A percentile compares a stretch with the other conserved stretches of the same genome.
Evolutionary conservation across 2,888 invertebrate species (phyloP).

Genomic region (Leptinotarsa peninsularis): DNA sequence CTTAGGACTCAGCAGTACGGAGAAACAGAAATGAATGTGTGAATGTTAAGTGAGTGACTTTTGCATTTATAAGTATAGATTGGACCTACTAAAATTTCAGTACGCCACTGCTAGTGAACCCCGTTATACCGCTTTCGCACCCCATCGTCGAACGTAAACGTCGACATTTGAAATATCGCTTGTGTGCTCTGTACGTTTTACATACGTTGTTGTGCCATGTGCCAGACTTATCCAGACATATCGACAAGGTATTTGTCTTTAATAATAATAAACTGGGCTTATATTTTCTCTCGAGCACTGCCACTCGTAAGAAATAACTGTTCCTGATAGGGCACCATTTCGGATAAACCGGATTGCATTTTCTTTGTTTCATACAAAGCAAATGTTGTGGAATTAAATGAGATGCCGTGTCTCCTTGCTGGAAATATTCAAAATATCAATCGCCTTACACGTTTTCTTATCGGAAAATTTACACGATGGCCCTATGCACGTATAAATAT

Average conservation of each 20-base stretch:
- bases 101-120: slow-evolving; percentile 1
- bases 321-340: slow-evolving; percentile 31
- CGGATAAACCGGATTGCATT: slow-evolving; percentile 24
- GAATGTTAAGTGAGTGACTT: too few relatives aligned
- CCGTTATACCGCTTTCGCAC: slow-evolving; percentile 11
- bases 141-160: slow-evolving; percentile 35
- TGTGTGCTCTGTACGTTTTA: slow-evolving; percentile 63
- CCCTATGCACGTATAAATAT: background rate
- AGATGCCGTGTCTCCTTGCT: slow-evolving; percentile 22
- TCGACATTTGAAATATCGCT: slow-evolving; percentile 64
- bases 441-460: background rate
- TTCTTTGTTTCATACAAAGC: slow-evolving; percentile 28
- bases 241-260: slow-evolving; percentile 54
- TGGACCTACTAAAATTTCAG: background rate
- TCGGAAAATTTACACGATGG: background rate
- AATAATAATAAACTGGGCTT: slow-evolving; percentile 41
- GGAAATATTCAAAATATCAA: background rate
- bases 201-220: slow-evolving; percentile 57
- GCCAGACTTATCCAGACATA: slow-evolving; percentile 62
- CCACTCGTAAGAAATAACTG: slow-evolving; percentile 36
- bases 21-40: too few relatives aligned
- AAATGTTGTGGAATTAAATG: slow-evolving; percentile 33
- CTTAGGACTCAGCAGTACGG: too few relatives aligned
- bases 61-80: too few relatives aligned
- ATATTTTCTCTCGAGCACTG: slow-evolving; percentile 27